Conservation (phyloP, 2,113 vertebrate genomes). For the Actenoides hombroni region DNA sequence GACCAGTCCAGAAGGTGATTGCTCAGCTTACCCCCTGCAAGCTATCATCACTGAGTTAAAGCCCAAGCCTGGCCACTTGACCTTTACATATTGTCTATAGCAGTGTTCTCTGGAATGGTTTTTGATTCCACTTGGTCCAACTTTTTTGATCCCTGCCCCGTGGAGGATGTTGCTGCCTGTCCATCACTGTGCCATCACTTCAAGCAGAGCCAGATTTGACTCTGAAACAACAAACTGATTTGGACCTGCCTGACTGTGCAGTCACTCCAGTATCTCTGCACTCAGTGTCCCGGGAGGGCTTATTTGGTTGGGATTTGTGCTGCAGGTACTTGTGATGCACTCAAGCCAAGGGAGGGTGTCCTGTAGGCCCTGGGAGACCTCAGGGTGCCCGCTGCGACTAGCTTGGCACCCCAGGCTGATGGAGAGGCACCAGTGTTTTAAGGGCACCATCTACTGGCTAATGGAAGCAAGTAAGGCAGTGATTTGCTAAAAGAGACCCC, state of each 20-base stretch:
- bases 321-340: neutral
- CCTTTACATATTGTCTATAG: neutral
- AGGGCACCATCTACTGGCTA: constrained; percentile 13
- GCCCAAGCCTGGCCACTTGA: neutral
- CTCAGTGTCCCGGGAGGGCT: neutral
- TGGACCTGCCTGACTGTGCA: neutral
- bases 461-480: neutral
- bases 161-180: neutral
- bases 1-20: rapidly evolving
- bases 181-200: neutral
- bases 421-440: neutral
- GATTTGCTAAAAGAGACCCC: neutral
- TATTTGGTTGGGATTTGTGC: neutral
- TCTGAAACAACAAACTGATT: neutral
- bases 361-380: neutral
- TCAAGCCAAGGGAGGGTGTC: neutral
- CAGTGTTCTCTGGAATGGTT: neutral
- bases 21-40: neutral
- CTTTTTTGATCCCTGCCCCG: neutral
- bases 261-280: rapidly evolving
- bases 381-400: rapidly evolving
- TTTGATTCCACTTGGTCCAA: neutral
- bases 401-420: rapidly evolving
- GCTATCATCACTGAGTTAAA: neutral
- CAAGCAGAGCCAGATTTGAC: neutral